phyloP scores from a whole-genome alignment of 2,888 invertebrate species.

The Drosophila tripunctata region DNA sequence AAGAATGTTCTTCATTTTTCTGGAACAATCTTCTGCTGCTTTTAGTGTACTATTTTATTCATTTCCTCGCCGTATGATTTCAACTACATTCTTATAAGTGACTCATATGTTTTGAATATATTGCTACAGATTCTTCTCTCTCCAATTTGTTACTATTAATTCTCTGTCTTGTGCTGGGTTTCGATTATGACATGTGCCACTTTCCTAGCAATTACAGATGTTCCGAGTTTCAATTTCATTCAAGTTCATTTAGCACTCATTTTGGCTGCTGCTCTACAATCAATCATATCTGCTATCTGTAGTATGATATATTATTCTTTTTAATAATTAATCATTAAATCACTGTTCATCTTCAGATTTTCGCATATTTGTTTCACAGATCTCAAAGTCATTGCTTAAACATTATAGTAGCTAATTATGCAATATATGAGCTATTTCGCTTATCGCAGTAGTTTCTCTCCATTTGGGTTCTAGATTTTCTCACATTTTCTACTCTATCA shows the following conservation, averaged over 20 bases:
- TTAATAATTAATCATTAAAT: conserved; percentile 4
- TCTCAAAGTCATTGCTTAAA: background rate
- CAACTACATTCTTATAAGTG: too few relatives aligned
- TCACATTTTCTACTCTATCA: background rate
- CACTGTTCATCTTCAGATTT: background rate
- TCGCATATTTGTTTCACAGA: background rate
- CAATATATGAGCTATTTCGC: background rate
- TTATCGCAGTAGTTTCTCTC: background rate
- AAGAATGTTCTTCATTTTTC: too few relatives aligned
- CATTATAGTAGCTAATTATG: background rate
- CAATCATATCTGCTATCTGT: conserved; percentile 1
- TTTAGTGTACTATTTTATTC: background rate
- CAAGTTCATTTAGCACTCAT: background rate
- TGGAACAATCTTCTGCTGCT: too few relatives aligned
- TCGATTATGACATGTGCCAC: background rate
- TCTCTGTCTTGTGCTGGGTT: background rate
- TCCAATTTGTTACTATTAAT: background rate
- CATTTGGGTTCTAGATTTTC: background rate
- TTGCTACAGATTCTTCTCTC: background rate
- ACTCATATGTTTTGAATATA: background rate
- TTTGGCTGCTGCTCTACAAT: background rate
- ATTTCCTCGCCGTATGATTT: background rate
- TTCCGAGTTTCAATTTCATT: background rate
- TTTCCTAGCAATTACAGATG: background rate
- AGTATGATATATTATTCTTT: conserved; percentile 1